Conservation (phyloP, 2,888 invertebrate species). For the Dysmachus trigonus region DNA sequence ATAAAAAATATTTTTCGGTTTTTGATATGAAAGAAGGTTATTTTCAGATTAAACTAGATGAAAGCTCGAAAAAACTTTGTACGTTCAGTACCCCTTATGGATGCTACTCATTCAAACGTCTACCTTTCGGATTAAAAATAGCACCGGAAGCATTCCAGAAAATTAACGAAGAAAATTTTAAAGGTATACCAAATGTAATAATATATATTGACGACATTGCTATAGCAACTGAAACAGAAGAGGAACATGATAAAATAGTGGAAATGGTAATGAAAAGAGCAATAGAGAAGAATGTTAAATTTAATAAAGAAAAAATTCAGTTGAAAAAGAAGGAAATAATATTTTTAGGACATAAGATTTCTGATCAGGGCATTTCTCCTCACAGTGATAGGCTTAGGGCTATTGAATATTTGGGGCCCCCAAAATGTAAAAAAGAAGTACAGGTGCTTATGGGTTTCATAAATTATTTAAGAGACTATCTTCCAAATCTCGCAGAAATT, state of each 20-base stretch:
- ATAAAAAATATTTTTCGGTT: not conserved
- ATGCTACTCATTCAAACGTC: too few relatives aligned
- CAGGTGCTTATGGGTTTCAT: not conserved
- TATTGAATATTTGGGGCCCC: not conserved
- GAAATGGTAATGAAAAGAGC: slow-evolving; percentile 50
- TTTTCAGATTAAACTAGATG: too few relatives aligned
- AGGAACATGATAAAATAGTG: slow-evolving; percentile 53
- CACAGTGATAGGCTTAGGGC: not conserved
- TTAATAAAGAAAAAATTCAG: too few relatives aligned
- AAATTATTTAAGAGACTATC: not conserved
- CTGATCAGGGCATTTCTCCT: slow-evolving; percentile 35
- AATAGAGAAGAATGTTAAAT: too few relatives aligned
- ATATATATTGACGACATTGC: slow-evolving; percentile 57
- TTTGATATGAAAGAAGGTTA: too few relatives aligned
- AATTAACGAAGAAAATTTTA: slow-evolving; percentile 50
- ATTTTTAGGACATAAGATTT: slow-evolving; percentile 17
- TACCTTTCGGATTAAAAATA: too few relatives aligned
- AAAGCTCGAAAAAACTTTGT: too few relatives aligned
- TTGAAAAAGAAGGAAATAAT: too few relatives aligned
- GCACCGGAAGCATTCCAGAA: too few relatives aligned
- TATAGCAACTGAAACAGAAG: slow-evolving; percentile 33
- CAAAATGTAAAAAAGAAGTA: not conserved
- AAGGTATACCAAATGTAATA: slow-evolving; percentile 51
- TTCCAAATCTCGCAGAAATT: not conserved
- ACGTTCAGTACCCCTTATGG: too few relatives aligned